Evolutionary conservation across 92 coral and sea anemone species (phyloP).

Genomic region (Micromussa lordhowensis): DNA sequence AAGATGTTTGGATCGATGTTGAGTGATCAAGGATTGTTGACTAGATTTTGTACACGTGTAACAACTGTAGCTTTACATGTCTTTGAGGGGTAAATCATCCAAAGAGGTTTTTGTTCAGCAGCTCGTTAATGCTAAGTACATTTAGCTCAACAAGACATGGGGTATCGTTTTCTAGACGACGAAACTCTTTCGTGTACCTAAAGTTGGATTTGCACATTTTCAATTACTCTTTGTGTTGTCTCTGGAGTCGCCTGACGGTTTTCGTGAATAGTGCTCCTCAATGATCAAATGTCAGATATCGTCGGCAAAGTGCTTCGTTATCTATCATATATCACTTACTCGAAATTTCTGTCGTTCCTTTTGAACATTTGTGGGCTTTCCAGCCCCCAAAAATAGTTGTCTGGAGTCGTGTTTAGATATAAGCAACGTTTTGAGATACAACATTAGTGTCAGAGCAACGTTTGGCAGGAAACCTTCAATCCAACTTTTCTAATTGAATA

Average conservation of each 20-base stretch:
- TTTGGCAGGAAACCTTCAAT: neutral
- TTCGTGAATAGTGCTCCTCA: slow-evolving; percentile 2
- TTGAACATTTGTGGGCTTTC: neutral
- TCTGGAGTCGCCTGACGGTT: slow-evolving; percentile 1
- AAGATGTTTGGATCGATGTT: slow-evolving; percentile 4
- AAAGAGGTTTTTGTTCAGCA: neutral
- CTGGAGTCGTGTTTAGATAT: neutral
- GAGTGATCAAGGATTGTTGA: slow-evolving; percentile 9
- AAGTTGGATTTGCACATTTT: neutral
- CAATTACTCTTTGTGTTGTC: slow-evolving; percentile 32
- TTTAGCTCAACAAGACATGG: too few relatives aligned
- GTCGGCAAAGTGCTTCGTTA: neutral
- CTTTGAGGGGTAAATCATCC: neutral
- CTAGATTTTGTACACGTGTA: slow-evolving; percentile 54
- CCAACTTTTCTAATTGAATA: neutral
- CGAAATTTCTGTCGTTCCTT: neutral
- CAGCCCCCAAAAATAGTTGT: neutral
- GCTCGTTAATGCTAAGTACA: neutral
- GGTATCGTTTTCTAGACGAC: neutral
- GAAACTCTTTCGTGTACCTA: neutral
- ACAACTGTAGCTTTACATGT: slow-evolving; percentile 10
- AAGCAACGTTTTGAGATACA: neutral
- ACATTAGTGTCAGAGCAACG: neutral
- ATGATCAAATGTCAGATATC: slow-evolving; percentile 1
- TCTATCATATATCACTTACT: neutral